Evolutionary conservation across 2,113 vertebrate genomes (phyloP).

Genomic region (Aphyosemion australe): DNA sequence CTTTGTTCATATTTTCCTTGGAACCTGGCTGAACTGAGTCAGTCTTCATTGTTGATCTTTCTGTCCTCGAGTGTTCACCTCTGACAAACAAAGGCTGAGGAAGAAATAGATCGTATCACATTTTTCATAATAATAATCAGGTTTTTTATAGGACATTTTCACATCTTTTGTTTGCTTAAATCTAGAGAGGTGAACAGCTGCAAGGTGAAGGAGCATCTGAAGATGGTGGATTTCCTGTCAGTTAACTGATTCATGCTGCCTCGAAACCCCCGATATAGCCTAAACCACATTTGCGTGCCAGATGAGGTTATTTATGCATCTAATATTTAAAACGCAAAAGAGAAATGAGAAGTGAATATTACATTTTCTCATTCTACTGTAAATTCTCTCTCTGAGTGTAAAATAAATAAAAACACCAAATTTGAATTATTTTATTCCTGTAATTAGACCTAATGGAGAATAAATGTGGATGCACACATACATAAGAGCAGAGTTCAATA

Average conservation of each 20-base stretch:
- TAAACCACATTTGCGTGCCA: background rate
- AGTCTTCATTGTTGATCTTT: background rate
- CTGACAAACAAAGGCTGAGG: slow-evolving; percentile 1
- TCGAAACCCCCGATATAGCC: background rate
- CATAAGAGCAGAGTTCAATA: too few relatives aligned
- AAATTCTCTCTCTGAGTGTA: too few relatives aligned
- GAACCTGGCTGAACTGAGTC: slow-evolving; percentile 6
- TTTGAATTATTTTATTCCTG: too few relatives aligned
- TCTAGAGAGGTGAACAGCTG: slow-evolving; percentile 21
- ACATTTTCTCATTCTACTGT: too few relatives aligned
- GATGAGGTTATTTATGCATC: too few relatives aligned
- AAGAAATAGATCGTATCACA: background rate
- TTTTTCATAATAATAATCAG: too few relatives aligned
- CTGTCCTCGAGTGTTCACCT: background rate
- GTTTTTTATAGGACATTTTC: slow-evolving; percentile 19
- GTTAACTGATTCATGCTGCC: slow-evolving; percentile 46
- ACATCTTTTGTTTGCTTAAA: slow-evolving; percentile 4
- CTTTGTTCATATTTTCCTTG: background rate
- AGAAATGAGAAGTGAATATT: too few relatives aligned
- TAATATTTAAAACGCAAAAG: too few relatives aligned
- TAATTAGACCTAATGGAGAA: too few relatives aligned
- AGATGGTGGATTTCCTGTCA: slow-evolving; percentile 68
- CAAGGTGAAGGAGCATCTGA: background rate
- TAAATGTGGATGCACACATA: too few relatives aligned
- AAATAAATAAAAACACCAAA: too few relatives aligned